These are phyloP conservation scores for Patella pellucida DNA, from an alignment of 2,888 invertebrate species.

Conservation along the genomic window DNA sequence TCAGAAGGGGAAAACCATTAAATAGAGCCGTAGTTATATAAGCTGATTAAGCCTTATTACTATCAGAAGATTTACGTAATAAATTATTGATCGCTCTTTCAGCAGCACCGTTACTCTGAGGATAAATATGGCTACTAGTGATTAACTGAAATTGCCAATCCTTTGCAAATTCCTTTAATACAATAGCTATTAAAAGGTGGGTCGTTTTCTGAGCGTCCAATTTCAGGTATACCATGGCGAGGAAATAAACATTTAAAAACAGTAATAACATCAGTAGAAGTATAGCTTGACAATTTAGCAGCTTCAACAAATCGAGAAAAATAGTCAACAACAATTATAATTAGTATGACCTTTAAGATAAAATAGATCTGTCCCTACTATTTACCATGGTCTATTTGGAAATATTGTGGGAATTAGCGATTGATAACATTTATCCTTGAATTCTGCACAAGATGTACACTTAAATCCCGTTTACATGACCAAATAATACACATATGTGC, in stretches of 20 bases:
- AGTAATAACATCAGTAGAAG: too few relatives aligned
- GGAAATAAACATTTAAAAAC: background rate
- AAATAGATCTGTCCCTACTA: conserved; percentile 41
- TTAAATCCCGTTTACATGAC: too few relatives aligned
- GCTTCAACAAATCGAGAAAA: conserved; percentile 10
- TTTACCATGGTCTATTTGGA: conserved; percentile 42
- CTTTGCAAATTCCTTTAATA: background rate
- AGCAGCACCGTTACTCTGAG: background rate
- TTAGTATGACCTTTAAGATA: conserved; percentile 33
- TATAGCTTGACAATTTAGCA: background rate
- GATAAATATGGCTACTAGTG: background rate
- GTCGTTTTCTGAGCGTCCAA: background rate
- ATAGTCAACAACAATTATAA: conserved; percentile 6
- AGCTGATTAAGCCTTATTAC: conserved; percentile 13
- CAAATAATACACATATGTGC: too few relatives aligned
- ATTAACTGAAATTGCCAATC: background rate
- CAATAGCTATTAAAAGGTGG: background rate
- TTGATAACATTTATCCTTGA: conserved; percentile 31
- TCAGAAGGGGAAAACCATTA: conserved; percentile 18
- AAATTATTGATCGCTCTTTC: background rate
- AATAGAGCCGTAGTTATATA: conserved; percentile 17
- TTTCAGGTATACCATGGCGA: background rate
- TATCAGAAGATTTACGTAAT: conserved; percentile 4
- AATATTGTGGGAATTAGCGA: conserved; percentile 35
- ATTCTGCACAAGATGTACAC: conserved; percentile 31